Evolutionary conservation across 1,140 invertebrate genomes (phyloP).

Genomic region (Panonychus citri): DNA sequence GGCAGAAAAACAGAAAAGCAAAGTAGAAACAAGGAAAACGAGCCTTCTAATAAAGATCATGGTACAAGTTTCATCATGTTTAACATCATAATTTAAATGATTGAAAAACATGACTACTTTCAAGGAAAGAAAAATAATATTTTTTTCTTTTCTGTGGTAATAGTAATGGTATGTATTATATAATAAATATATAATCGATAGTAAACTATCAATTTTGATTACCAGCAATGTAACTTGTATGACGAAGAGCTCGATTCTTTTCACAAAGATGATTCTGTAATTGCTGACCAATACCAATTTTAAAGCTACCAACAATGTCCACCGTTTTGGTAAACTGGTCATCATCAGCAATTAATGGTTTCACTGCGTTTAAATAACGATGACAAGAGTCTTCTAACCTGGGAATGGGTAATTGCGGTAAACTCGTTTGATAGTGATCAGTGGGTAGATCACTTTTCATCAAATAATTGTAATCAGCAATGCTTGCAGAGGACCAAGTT

Average conservation of each 20-base stretch:
- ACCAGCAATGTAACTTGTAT: conserved; percentile 81
- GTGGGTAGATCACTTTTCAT: conserved; percentile 52
- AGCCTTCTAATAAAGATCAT: no score
- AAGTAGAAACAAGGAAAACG: not conserved
- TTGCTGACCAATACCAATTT: conserved; percentile 36
- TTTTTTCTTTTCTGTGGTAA: no score
- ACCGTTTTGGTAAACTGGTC: conserved; percentile 39
- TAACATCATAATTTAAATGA: no score
- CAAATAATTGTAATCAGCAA: conserved; percentile 39
- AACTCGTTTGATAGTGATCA: conserved; percentile 76
- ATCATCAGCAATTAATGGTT: conserved; percentile 38
- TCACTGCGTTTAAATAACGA: conserved; percentile 58
- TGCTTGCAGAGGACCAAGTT: not conserved
- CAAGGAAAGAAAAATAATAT: no score
- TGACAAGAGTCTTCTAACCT: conserved; percentile 54
- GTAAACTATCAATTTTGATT: conserved; percentile 2
- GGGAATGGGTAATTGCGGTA: conserved; percentile 75
- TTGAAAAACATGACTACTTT: not conserved
- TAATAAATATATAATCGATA: not conserved
- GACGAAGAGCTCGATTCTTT: conserved; percentile 46
- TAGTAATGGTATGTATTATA: not conserved
- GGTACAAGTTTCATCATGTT: no score
- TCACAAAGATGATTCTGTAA: conserved; percentile 46
- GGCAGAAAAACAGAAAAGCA: not conserved
- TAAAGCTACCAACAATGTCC: conserved; percentile 38